Evolutionary conservation across 2,797 vertebrate genomes (phyloP), one percentile per base, ranked within the genome.

Genomic region (Cryptoprocta ferox): DNA sequence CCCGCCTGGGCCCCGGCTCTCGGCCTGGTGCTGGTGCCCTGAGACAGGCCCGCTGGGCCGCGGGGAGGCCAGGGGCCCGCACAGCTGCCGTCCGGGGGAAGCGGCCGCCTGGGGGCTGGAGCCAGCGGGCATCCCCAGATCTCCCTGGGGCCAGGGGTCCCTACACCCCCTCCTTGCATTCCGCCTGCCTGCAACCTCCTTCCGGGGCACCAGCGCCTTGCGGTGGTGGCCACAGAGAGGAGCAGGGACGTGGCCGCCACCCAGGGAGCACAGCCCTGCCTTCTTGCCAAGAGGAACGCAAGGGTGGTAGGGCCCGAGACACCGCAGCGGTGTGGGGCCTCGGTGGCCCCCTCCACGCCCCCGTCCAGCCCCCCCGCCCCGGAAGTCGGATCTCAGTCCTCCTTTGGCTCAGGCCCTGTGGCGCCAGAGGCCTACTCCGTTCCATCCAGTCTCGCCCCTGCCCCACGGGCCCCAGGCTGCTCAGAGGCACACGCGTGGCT

Each of bases 291-390:
- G 68, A 81, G 16, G 15, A 45, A 28, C 10, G 32, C 6, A 3
- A 19, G 15, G 0, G 0, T 0, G 1, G 56, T 24, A 19, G 56
- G 50, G 26, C 14, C 66, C 2, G 37, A 32, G 61, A n/a, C 10
- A 0, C 19, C 1, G 24, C 42, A 65, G 10, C 59, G 45, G n/a
- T 7, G 30, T 35, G 0, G 15, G 26, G 10, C 35, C 56, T 35
- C 50, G 0, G 11, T 2, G n/a, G 53, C 9, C 50, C 42, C 75
- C 75, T 35, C 8, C 42, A 15, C 16, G 16, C 1, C 26, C 26
- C 13, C 24, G 6, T 2, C 35, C 37, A 2, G 1, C 4, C 16
- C 24, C 59, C 30, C 66, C 45, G n/a, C 39, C 42, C 26, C 56
- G n/a, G 28, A 75, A 80, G 30, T 5, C 59, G 28, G 28, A 18